Base-by-base conservation (phyloP, 1,140 invertebrate species). In the Daktulosphaira vitifoliae region DNA sequence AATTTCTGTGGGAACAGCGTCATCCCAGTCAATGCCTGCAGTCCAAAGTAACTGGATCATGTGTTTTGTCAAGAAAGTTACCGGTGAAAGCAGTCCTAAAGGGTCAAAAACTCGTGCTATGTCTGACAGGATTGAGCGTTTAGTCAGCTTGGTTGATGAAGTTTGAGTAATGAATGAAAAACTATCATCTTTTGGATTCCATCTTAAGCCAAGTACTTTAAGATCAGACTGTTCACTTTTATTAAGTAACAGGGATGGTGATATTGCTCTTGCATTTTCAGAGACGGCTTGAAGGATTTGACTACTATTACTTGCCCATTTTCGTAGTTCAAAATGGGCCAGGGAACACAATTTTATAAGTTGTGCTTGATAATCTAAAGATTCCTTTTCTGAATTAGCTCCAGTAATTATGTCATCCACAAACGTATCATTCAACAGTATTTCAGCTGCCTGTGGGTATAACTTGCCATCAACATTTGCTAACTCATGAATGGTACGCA, bases 91-190 rank as follows among this genome's bases (percentile, higher is more conserved):
- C 68, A 73, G 74, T 1, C 75, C 74, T 13, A 78, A 33, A 0
- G 75, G 76, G 68, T 78, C 76, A 68, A 73, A 78, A 42, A 78
- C 67, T 23, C 71, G 71, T 13, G 69, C 65, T 2, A 73, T 72
- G 2, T 68, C 68, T 5, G 73, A 74, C 13, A 76, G 44, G 0
- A 76, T 29, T 8, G 33, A 29, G 33, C 75, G 16, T 51, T 23
- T 44, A 18, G 25, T 62, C 2, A 20, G 5, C n/a, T 22, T 6
- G 7, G 5, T 16, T 16, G 18, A 23, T 13, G 33, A 23, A 0
- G 8, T 18, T 50, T 50, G 25, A 0, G 29, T 25, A 1, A 18
- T 4, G 29, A 37, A 65, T 16, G 29, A 37, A 29, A 64, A 65
- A 0, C 6, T 23, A 16, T 67, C 39, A 0, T 18, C 15, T 0